These are phyloP conservation scores for Ondatra zibethicus DNA, from an alignment of 2,113 vertebrate species.

Conservation along the genomic window DNA sequence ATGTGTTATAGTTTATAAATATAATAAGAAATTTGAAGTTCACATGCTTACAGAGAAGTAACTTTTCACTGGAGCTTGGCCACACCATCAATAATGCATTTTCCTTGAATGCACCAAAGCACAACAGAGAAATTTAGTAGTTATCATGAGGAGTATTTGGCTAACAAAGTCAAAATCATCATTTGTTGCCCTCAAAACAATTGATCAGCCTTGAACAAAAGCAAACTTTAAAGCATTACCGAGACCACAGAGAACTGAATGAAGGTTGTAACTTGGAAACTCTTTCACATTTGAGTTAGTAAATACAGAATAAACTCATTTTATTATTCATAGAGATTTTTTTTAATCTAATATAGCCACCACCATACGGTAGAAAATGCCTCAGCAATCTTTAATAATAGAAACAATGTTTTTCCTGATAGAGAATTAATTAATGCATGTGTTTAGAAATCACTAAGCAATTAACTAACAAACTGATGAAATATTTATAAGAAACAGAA, in stretches of 20 bases:
- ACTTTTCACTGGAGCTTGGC: neutral
- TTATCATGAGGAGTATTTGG: neutral
- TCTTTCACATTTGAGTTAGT: neutral
- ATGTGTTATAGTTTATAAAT: neutral
- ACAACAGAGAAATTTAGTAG: neutral
- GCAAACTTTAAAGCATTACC: neutral
- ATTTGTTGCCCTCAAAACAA: neutral
- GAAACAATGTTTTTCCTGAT: constrained; percentile 1
- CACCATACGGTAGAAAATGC: neutral
- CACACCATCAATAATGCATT: rapidly evolving
- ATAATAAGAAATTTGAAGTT: neutral
- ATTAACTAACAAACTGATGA: constrained; percentile 81
- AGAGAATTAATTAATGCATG: constrained; percentile 75
- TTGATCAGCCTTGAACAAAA: neutral
- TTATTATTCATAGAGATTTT: neutral
- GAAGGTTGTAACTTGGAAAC: neutral
- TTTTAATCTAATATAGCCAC: neutral
- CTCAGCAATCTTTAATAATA: constrained; percentile 45
- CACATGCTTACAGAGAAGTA: neutral
- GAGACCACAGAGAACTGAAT: neutral
- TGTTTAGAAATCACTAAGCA: constrained; percentile 84
- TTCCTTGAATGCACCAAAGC: rapidly evolving
- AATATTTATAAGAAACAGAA: constrained; percentile 81
- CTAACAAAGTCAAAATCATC: neutral
- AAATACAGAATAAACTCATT: neutral